Evolutionary conservation across 2,797 vertebrate genomes (phyloP).

Genomic region (Meda fulgida): DNA sequence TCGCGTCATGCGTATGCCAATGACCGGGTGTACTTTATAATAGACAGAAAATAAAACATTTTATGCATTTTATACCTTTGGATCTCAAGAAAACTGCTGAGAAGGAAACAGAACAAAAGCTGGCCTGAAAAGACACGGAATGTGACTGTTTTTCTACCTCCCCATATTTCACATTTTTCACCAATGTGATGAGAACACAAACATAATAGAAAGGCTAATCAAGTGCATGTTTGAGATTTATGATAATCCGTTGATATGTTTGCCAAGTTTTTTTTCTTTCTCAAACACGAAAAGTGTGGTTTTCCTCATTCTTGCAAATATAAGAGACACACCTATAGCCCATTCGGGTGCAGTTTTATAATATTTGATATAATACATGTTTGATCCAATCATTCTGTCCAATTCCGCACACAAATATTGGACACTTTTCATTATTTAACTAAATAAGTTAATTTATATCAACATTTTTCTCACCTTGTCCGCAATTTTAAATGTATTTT

Average conservation of each 20-base stretch:
- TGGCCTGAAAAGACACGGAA: constrained; percentile 62
- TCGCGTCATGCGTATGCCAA: not conserved
- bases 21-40: constrained; percentile 7
- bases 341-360: not conserved
- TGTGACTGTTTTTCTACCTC: constrained; percentile 62
- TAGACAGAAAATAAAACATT: constrained; percentile 55
- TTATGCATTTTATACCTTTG: constrained; percentile 65
- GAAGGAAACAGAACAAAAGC: constrained; percentile 53
- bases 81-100: constrained; percentile 74
- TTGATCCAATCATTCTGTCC: constrained; percentile 3
- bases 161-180: constrained; percentile 70
- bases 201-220: constrained; percentile 54
- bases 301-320: constrained; percentile 56
- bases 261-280: constrained; percentile 50
- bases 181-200: constrained; percentile 41
- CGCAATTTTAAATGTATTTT: not conserved
- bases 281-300: constrained; percentile 27
- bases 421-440: not conserved
- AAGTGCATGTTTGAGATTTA: constrained; percentile 54
- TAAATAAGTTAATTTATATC: not conserved
- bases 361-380: not conserved
- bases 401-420: not conserved
- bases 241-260: constrained; percentile 38
- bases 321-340: constrained; percentile 51
- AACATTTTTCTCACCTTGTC: not conserved